These are phyloP conservation scores for Timandra comae DNA, from an alignment of 2,888 invertebrate genomes.

Conservation along the genomic window DNA sequence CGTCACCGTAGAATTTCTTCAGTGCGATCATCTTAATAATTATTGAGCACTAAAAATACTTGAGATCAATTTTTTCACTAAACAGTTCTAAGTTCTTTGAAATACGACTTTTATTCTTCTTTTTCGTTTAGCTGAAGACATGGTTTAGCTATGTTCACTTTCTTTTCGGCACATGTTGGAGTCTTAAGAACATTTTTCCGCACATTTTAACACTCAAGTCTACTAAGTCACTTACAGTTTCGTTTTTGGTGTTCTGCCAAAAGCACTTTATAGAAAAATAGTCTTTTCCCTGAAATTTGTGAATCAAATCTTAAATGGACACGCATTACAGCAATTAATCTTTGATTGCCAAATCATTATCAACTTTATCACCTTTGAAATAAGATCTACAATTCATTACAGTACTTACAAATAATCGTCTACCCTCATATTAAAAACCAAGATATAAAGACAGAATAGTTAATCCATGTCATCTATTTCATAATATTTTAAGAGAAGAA, in stretches of 20 bases:
- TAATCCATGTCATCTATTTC: no score
- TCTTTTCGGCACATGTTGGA: constrained; percentile 18
- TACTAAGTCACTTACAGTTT: constrained; percentile 42
- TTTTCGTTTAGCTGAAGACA: constrained; percentile 67
- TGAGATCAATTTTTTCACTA: no score
- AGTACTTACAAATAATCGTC: no score
- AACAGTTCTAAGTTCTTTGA: constrained; percentile 56
- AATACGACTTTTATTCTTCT: constrained; percentile 47
- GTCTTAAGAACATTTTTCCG: constrained; percentile 33
- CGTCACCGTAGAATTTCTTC: constrained; percentile 89
- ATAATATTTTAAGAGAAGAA: no score
- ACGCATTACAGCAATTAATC: no score
- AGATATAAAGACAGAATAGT: no score
- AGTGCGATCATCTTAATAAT: constrained; percentile 79
- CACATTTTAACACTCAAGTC: constrained; percentile 30
- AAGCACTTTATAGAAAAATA: constrained; percentile 6
- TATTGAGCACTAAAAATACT: constrained; percentile 20
- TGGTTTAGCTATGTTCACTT: constrained; percentile 46
- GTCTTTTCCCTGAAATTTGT: no score
- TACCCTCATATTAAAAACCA: no score
- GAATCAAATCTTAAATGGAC: no score
- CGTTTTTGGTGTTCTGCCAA: constrained; percentile 19
- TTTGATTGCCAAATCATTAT: no score
- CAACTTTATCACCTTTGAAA: no score
- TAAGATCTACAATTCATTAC: no score